Conservation (phyloP, 92 coral and sea anemone species). For the Siderastrea siderea region DNA sequence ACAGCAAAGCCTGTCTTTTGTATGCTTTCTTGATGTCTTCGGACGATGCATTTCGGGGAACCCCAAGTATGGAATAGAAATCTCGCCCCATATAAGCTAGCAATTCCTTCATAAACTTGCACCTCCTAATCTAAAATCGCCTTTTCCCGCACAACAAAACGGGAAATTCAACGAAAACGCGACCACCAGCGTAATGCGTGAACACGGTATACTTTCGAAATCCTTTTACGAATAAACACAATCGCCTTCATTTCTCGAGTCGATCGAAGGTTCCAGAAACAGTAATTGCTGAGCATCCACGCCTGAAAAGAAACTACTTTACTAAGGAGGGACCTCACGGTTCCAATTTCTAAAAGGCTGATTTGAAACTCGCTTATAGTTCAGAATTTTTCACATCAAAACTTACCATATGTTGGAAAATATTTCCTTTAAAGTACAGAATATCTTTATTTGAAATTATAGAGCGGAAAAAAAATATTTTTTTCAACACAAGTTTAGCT, state of each 20-base stretch:
- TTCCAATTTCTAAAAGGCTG: background rate
- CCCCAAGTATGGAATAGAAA: slow-evolving; percentile 95
- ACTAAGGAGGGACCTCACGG: slow-evolving; percentile 2
- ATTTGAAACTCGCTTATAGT: too few species aligned
- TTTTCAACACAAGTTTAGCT: background rate
- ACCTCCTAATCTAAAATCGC: background rate
- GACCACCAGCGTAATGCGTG: slow-evolving; percentile 1
- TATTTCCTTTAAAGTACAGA: background rate
- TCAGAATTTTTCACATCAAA: background rate
- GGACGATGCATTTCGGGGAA: slow-evolving; percentile 89
- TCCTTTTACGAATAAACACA: slow-evolving; percentile 29
- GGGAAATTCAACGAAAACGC: background rate
- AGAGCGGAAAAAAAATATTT: too few species aligned
- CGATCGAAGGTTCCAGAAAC: slow-evolving; percentile 49
- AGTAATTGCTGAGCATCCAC: slow-evolving; percentile 37
- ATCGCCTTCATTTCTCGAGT: slow-evolving; percentile 20
- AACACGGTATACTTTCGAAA: slow-evolving; percentile 28
- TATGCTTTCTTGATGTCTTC: slow-evolving; percentile 97
- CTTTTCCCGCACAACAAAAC: background rate
- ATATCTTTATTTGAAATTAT: background rate
- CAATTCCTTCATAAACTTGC: slow-evolving; percentile 10
- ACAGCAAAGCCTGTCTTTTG: slow-evolving; percentile 92
- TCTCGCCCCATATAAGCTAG: slow-evolving; percentile 86
- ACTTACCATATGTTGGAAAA: background rate
- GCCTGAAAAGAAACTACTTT: slow-evolving; percentile 3